Percentiles rank a stretch among this genome's conserved stretches.
These are phyloP conservation scores for Copidosoma aretas DNA, from an alignment of 2,888 invertebrate genomes.

Conservation along the genomic window DNA sequence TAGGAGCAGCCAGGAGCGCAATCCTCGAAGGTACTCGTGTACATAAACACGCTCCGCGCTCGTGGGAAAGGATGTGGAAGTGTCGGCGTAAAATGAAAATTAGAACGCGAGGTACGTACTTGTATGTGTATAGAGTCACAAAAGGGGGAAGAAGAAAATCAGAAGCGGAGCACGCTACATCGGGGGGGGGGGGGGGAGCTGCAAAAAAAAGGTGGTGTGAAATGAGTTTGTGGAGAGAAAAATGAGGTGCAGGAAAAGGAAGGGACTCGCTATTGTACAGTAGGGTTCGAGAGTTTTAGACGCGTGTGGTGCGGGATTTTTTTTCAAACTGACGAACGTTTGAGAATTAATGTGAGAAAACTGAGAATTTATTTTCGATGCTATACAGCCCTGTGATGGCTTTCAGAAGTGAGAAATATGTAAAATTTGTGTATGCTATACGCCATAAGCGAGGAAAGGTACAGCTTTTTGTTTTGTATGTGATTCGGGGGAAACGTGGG, in stretches of 20 bases:
- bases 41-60: constrained; percentile 5
- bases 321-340: no score
- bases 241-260: constrained; percentile 14
- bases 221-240: background rate
- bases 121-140: background rate
- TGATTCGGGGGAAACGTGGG: no score
- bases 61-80: constrained; percentile 50
- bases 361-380: no score
- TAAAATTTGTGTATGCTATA: no score
- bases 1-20: background rate
- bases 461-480: no score
- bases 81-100: constrained; percentile 50
- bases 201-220: background rate
- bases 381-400: no score
- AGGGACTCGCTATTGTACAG: background rate
- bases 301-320: no score
- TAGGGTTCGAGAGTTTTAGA: no score
- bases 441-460: no score
- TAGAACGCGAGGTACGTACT: constrained; percentile 41
- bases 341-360: no score
- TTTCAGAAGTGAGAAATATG: no score
- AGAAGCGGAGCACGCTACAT: background rate
- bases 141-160: constrained; percentile 3
- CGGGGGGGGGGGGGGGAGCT: background rate
- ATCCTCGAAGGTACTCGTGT: background rate